Conservation (phyloP, 1,140 invertebrate genomes). For the Bombus polaris region DNA sequence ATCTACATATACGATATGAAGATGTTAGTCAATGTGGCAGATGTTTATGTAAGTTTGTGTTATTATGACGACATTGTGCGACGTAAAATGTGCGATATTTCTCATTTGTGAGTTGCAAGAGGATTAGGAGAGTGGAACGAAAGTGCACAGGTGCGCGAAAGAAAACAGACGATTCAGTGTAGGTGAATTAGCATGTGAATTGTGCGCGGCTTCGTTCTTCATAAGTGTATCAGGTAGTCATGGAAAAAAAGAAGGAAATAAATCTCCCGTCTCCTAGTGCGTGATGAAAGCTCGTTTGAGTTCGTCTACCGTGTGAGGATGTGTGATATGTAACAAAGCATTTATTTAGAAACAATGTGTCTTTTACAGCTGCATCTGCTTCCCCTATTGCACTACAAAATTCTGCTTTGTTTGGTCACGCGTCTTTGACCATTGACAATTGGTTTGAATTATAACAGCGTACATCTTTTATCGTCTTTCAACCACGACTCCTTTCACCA, state of each 20-base stretch:
- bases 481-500: background rate
- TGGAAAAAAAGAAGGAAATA: slow-evolving; percentile 8
- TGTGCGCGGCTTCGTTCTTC: slow-evolving; percentile 16
- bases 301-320: slow-evolving; percentile 26
- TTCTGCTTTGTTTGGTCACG: background rate
- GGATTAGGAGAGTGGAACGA: slow-evolving; percentile 63
- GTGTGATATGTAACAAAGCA: background rate
- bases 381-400: background rate
- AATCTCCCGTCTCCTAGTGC: slow-evolving; percentile 4
- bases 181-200: slow-evolving; percentile 62
- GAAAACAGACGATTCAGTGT: slow-evolving; percentile 28
- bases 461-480: background rate
- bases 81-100: slow-evolving; percentile 13
- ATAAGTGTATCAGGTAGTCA: slow-evolving; percentile 13
- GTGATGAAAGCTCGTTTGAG: slow-evolving; percentile 33
- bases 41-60: background rate
- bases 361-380: background rate
- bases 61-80: slow-evolving; percentile 3
- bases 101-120: slow-evolving; percentile 22
- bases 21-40: background rate
- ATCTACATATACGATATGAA: background rate
- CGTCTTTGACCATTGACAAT: background rate
- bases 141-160: slow-evolving; percentile 29
- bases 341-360: slow-evolving; percentile 20
- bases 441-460: too few species aligned